Evolutionary conservation across 2,888 invertebrate genomes (phyloP).

Genomic region (Zootermopsis nevadensis): DNA sequence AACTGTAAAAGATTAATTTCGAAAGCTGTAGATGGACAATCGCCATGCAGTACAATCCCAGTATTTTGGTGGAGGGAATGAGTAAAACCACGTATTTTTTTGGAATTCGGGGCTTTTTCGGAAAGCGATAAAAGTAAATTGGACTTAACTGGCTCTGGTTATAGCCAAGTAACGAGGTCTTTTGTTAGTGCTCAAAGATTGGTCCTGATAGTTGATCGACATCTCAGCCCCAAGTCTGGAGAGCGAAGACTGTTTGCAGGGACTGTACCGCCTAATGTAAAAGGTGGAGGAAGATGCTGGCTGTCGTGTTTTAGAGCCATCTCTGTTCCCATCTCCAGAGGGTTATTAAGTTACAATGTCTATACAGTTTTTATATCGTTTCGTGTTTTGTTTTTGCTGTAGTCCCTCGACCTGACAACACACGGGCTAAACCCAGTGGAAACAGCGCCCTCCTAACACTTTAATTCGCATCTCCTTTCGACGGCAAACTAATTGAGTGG

Average conservation of each 20-base stretch:
- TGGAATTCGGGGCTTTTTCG: too few relatives aligned
- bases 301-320: conserved; percentile 26
- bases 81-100: too few relatives aligned
- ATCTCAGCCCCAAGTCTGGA: neutral
- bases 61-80: too few relatives aligned
- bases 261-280: conserved; percentile 38
- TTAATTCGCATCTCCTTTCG: conserved; percentile 49
- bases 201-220: too few relatives aligned
- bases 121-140: too few relatives aligned
- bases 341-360: conserved; percentile 45
- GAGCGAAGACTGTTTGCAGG: neutral
- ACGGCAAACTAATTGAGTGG: conserved; percentile 53
- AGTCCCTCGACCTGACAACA: conserved; percentile 35
- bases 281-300: conserved; percentile 10
- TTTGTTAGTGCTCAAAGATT: too few relatives aligned
- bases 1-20: too few relatives aligned
- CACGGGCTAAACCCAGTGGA: conserved; percentile 32
- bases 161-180: too few relatives aligned
- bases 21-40: too few relatives aligned
- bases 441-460: conserved; percentile 34
- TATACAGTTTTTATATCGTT: conserved; percentile 35
- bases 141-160: too few relatives aligned
- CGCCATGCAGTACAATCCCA: too few relatives aligned
- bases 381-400: conserved; percentile 34
- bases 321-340: conserved; percentile 16